Base-by-base conservation (phyloP, 2,113 vertebrate genomes). In the Antidorcas marsupialis region DNA sequence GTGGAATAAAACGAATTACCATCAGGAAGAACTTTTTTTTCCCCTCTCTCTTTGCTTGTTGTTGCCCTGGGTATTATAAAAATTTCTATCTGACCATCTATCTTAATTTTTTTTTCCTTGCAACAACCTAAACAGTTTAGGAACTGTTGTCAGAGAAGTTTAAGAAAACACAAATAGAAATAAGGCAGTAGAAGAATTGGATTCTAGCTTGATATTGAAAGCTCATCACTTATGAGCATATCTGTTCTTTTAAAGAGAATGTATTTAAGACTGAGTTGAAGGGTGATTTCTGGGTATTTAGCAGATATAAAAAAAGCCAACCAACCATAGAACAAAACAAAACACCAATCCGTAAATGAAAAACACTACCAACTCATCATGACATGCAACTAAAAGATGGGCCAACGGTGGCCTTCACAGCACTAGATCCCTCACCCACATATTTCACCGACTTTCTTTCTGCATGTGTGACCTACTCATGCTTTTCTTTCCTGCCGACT, bases 1-100 rank as follows among this genome's bases (percentile, higher is more conserved):
- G 57, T 76, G 87, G 88, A 97, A 93, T 91, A 96, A 91, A 95
- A 81, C 74, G 95, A 97, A 97, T 97, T 87, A 89, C 36, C 71
- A 57, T n/a, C n/a, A 89, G 82, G 27, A 97, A 98, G 84, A 82
- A 89, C 13, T 64, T 53, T 94, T 36, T 87, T 79, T 28, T 8
- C 3, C 53, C 59, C 55, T 87, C 21, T 89, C 23, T 92, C 27
- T 83, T 76, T 81, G 57, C 43, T 92, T 96, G 50, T 62, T 84
- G 53, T 62, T 94, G 50, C 45, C 23, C 85, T 97, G 19, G 17
- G 33, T 96, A 67, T 97, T 96, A 59, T 71, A 74, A 89, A 95
- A 93, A 87, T 93, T 76, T 95, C 12, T 88, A 25, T 28, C 28
- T 91, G 21, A 16, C 11, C 36, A 67, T 59, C 8, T 84, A 17